Evolutionary conservation across 2,888 invertebrate species (phyloP).

Genomic region (Dugesia japonica): DNA sequence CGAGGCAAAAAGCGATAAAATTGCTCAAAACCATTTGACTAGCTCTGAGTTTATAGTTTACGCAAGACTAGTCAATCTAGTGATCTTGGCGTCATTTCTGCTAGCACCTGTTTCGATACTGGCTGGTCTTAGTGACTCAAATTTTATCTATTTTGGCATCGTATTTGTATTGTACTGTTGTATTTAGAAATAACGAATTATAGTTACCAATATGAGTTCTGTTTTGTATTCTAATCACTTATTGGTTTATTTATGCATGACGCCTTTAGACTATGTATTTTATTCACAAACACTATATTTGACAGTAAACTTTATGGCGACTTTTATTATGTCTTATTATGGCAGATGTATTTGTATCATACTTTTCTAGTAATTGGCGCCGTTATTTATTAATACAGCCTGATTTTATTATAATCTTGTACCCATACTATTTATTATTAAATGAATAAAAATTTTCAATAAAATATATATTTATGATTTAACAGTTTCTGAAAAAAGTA

Average conservation of each 20-base stretch:
- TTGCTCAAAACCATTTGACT: constrained; percentile 16
- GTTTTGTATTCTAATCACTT: constrained; percentile 7
- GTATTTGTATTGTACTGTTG: constrained; percentile 6
- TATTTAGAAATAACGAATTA: neutral
- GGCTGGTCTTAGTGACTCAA: constrained; percentile 16
- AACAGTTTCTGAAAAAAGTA: no score
- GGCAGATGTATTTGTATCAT: constrained; percentile 20
- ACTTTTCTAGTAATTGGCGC: neutral
- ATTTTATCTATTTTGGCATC: constrained; percentile 15
- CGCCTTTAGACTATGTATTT: constrained; percentile 3
- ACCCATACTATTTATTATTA: neutral
- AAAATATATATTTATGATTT: no score
- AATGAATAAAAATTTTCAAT: neutral
- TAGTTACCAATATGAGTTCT: constrained; percentile 17
- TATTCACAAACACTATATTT: neutral
- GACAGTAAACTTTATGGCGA: neutral
- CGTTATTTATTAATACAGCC: constrained; percentile 6
- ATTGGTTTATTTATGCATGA: constrained; percentile 14
- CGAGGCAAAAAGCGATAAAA: constrained; percentile 5
- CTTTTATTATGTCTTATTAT: constrained; percentile 12
- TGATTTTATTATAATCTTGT: constrained; percentile 11
- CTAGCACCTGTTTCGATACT: constrained; percentile 14
- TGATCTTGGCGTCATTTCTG: constrained; percentile 13
- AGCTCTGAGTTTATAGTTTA: neutral
- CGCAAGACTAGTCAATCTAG: constrained; percentile 12